Evolutionary conservation across 2,113 vertebrate genomes (phyloP), one percentile per base, ranked within the genome.

Genomic region (Cyphomyrus discorhynchus): DNA sequence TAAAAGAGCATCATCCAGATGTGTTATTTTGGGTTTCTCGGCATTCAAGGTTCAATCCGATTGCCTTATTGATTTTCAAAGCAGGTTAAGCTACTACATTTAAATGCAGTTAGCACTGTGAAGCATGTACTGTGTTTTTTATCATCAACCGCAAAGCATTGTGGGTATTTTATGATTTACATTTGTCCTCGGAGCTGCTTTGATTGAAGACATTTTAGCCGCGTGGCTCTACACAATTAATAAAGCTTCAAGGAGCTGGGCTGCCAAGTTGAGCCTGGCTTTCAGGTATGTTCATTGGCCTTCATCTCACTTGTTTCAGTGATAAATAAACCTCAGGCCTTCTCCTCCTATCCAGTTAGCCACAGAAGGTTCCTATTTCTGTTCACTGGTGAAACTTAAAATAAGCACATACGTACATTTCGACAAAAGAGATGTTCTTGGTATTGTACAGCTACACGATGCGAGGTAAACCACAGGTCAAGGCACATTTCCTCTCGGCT

Each of bases 391-490:
- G 58, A 88, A 91, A 88, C 39, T 58, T 47, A 86, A 82, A 80
- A 86, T 21, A 49, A 88, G 88, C 86, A 86, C 88, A 83, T 21
- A 39, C 87, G 89, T 90, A 87, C 88, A 84, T 74, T 91, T 80
- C 90, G 42, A 93, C 77, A 92, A 91, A 92, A 90, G 49, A 90
- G 82, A 91, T 90, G 90, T 93, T 93, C 91, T 89, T 84, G 74
- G 85, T 56, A 52, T 91, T 86, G 77, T 85, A 8, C 88, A 91
- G 85, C 90, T 87, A 77, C 52, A 21, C 31, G 47, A 90, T 45
- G 58, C 15, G 74, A 90, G 87, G 90, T 91, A 91, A 94, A 94
- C 93, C 92, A 92, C 93, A 91, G 70, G 80, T 85, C 89, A 77
- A 88, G 46, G 70, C 56, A 90, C 82, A 91, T 92, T 92, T 92